Base-by-base conservation (phyloP, 2,888 invertebrate genomes). In the Thymelicus acteon region DNA sequence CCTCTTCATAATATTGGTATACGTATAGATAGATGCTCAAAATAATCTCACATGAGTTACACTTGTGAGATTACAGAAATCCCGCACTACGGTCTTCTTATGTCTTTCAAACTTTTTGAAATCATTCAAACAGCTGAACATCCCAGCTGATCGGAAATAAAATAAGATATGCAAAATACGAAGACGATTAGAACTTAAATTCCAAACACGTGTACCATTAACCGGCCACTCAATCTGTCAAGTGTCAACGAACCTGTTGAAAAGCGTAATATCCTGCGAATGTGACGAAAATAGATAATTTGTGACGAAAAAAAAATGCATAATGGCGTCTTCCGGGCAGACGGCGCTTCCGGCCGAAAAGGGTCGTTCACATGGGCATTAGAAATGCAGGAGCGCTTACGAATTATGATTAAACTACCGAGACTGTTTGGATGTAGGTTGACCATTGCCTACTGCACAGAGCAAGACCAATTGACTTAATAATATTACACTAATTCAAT, bases 181-280 rank as follows among this genome's bases (percentile, higher is more conserved):
- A 54, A 24, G 12, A 6, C 39, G n/a, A 15, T 64, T 12, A 54
- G 40, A 40, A 49, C 24, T 37, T 58, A 37, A 72, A 72, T 74
- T 71, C 66, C 47, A 7, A 48, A 15, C 74, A 72, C 74, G 72
- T 44, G 37, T 44, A 64, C 57, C 72, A 76, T 74, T 72, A 73
- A 67, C 67, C 69, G 76, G 75, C 75, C 77, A 78, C 77, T 72
- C 74, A 72, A 73, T 65, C 71, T 47, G 64, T 60, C 70, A 61
- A 73, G 49, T 73, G 79, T 78, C 80, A 75, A 75, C 68, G 78
- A 78, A 75, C 78, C 74, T 62, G 62, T 68, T 79, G 77, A 81
- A 87, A 85, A 81, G 75, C 79, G 78, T 82, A 82, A 87, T 88
- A 87, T 92, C 93, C 92, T 92, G 91, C 88, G 84, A 88, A 90